Base-by-base conservation (phyloP, 2,113 vertebrate genomes). In the Symphodus melops region DNA sequence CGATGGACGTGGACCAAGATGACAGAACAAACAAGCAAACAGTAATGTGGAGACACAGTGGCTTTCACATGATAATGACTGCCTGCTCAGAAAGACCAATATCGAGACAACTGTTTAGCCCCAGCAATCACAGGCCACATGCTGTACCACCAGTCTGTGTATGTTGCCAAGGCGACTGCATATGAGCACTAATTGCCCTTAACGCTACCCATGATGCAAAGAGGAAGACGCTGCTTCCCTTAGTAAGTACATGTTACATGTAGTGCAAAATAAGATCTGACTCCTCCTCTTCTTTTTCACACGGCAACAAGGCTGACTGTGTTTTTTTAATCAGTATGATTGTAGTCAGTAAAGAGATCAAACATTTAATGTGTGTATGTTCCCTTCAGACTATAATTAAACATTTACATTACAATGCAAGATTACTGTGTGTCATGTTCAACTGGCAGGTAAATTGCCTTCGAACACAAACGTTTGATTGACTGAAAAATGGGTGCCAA, bases 161-260 rank as follows among this genome's bases (percentile, higher is more conserved):
- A 60, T 75, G 79, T 83, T 84, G 65, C 79, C 82, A 83, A 67
- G 68, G 66, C 52, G 28, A 84, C 82, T 55, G 58, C 55, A 68
- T 60, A 62, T 33, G 37, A 77, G 58, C 62, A 36, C 39, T 82
- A 77, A 86, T 86, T 79, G 76, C 41, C 55, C 44, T 1, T 52
- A 72, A 83, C 48, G 58, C 53, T 67, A 69, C 39, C 51, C 53
- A 25, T 44, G 52, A 70, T 13, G 8, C 71, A 57, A 13, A 49
- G 56, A 76, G 23, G 14, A 49, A 33, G 46, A 70, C 37, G 37
- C 17, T 17, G 19, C 25, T 19, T 36, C 49, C 39, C 60, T 60
- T 9, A 51, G 1, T n/a, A 55, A 3, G 8, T 48, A 41, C 63
- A 21, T 21, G 44, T 11, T 33, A n/a, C n/a, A 55, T 17, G 19